Evolutionary conservation across 2,797 vertebrate species (phyloP).

Genomic region (Sebastes minor): DNA sequence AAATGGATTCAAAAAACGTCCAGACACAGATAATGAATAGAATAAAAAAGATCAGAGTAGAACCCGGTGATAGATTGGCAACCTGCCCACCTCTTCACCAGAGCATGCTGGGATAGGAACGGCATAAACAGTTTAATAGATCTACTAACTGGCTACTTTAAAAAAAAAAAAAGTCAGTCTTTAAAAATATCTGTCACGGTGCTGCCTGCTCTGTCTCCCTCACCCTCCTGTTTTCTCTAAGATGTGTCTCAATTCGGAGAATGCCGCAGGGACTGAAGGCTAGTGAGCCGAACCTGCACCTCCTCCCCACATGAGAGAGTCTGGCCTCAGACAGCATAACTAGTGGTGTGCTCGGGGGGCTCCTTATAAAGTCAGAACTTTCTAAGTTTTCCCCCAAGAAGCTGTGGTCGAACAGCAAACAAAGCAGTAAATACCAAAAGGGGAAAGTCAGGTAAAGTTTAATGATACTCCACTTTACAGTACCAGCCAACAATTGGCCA

Average conservation of each 20-base stretch:
- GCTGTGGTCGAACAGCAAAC: not conserved
- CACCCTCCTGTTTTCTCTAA: not conserved
- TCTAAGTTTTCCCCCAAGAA: not conserved
- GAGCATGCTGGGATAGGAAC: not conserved
- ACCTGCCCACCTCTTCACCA: not conserved
- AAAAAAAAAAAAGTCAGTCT: slow-evolving; percentile 4
- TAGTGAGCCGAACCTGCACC: not conserved
- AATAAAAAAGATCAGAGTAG: not conserved
- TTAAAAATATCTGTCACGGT: slow-evolving; percentile 9
- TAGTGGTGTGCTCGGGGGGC: not conserved
- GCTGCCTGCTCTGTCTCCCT: not conserved
- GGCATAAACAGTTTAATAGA: not conserved
- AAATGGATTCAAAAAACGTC: not conserved
- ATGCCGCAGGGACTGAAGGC: not conserved
- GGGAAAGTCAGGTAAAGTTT: not conserved
- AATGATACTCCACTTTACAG: not conserved
- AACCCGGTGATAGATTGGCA: not conserved
- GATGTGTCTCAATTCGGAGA: slow-evolving; percentile 2
- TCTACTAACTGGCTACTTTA: not conserved
- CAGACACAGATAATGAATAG: not conserved
- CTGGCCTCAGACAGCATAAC: not conserved
- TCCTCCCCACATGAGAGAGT: not conserved
- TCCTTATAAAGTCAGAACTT: not conserved
- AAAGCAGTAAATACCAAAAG: not conserved
- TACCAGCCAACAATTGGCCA: not conserved